Conservation (phyloP, 1,140 invertebrate genomes). For the Heliconius hewitsoni region DNA sequence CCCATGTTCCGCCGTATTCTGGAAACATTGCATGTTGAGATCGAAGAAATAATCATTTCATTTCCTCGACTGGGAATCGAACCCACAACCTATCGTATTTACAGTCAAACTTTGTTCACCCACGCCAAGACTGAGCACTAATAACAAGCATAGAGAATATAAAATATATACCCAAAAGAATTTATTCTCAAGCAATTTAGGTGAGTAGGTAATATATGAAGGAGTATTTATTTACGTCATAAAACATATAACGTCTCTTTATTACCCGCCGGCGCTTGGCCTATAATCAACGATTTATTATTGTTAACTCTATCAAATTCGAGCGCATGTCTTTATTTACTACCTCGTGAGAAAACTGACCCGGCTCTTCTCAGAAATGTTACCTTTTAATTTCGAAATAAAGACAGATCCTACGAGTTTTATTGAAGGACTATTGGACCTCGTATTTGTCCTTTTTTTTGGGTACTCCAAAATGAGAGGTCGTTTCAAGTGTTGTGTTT, state of each 20-base stretch:
- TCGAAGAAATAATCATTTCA: too few relatives aligned
- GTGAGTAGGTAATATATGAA: slow-evolving; percentile 26
- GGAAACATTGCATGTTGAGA: too few relatives aligned
- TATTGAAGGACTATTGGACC: slow-evolving; percentile 69
- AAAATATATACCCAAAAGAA: background rate
- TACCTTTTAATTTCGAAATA: slow-evolving; percentile 70
- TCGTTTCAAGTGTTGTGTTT: slow-evolving; percentile 45
- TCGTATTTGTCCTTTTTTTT: slow-evolving; percentile 65
- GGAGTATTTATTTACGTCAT: slow-evolving; percentile 51
- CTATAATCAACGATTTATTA: slow-evolving; percentile 73
- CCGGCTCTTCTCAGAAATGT: slow-evolving; percentile 61
- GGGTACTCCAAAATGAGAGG: slow-evolving; percentile 57
- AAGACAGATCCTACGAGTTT: slow-evolving; percentile 67
- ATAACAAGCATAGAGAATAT: too few relatives aligned
- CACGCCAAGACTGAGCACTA: too few relatives aligned
- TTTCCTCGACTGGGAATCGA: too few relatives aligned
- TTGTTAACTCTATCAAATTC: slow-evolving; percentile 70
- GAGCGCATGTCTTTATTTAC: slow-evolving; percentile 63
- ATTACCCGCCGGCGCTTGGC: slow-evolving; percentile 61
- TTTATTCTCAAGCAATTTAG: slow-evolving; percentile 12
- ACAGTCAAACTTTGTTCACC: too few relatives aligned
- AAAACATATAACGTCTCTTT: slow-evolving; percentile 67
- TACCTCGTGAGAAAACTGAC: slow-evolving; percentile 67
- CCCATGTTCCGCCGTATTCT: too few relatives aligned
- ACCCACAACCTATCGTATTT: too few relatives aligned